A percentile compares a stretch with the other conserved stretches of the same genome.
Evolutionary conservation across 2,113 vertebrate species (phyloP).

Genomic region (Gavialis gangeticus): DNA sequence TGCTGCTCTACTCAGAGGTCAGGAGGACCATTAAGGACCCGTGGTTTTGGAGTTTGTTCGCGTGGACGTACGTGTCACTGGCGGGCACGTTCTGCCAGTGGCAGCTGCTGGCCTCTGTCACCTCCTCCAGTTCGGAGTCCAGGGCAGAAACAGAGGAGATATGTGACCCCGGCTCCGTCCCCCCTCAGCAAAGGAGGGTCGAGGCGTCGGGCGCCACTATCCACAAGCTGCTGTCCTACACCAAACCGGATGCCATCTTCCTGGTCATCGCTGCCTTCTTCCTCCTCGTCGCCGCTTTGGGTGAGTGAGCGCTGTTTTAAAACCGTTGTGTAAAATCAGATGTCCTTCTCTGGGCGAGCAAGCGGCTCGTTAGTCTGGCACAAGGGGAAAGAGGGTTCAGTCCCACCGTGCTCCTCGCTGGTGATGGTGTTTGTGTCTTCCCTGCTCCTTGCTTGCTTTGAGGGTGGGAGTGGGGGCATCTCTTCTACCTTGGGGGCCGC

Average conservation of each 20-base stretch:
- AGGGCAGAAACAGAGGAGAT: constrained; percentile 54
- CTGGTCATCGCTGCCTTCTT: constrained; percentile 88
- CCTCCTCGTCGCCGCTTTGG: constrained; percentile 88
- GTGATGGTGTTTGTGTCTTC: no score
- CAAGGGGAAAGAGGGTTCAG: no score
- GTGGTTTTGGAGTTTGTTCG: constrained; percentile 89
- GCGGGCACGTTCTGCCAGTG: constrained; percentile 81
- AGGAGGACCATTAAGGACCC: constrained; percentile 82
- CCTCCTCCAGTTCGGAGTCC: constrained; percentile 38
- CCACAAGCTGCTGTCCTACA: constrained; percentile 90
- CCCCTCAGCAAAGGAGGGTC: constrained; percentile 37
- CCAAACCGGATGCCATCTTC: constrained; percentile 85
- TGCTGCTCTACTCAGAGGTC: constrained; percentile 91
- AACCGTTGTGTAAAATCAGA: no score
- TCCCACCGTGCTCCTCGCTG: no score
- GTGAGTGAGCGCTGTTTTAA: constrained; percentile 78
- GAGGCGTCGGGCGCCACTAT: constrained; percentile 86
- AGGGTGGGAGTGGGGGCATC: no score
- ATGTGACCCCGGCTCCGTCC: not conserved
- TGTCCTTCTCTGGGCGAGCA: no score
- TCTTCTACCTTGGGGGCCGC: no score
- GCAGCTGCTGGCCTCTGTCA: constrained; percentile 81
- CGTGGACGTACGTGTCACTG: constrained; percentile 88
- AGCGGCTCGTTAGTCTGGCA: no score
- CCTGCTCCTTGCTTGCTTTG: no score